Percentiles rank a stretch among this genome's conserved stretches.
Conservation (phyloP, 1,140 invertebrate species). For the Eumaeus atala region DNA sequence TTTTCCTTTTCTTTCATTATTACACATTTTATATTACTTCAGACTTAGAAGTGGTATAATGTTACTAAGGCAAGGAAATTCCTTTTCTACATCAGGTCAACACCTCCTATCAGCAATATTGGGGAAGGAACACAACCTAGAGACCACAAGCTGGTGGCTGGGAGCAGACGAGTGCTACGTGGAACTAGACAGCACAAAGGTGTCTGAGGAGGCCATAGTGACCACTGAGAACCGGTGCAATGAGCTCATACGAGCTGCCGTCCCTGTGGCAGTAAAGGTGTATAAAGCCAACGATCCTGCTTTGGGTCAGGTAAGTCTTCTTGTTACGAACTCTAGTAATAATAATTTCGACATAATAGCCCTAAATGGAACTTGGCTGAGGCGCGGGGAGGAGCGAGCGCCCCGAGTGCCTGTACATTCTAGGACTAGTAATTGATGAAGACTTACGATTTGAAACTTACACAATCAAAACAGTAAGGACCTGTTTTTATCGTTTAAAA, state of each 20-base stretch:
- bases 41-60: too few relatives aligned
- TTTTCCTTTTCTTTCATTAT: too few relatives aligned
- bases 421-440: too few relatives aligned
- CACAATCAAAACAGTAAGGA: too few relatives aligned
- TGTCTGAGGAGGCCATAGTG: slow-evolving; percentile 70
- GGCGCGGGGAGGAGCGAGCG: too few relatives aligned
- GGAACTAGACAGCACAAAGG: slow-evolving; percentile 75
- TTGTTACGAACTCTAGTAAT: too few relatives aligned
- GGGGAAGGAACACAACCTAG: slow-evolving; percentile 79
- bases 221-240: slow-evolving; percentile 80
- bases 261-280: slow-evolving; percentile 78
- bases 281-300: slow-evolving; percentile 77
- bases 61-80: neutral
- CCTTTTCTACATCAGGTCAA: slow-evolving; percentile 76
- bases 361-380: too few relatives aligned
- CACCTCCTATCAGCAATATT: slow-evolving; percentile 88
- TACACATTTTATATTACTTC: too few relatives aligned
- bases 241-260: slow-evolving; percentile 77
- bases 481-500: too few relatives aligned
- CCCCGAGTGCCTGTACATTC: too few relatives aligned
- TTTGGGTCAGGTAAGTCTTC: slow-evolving; percentile 72
- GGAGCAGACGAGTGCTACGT: slow-evolving; percentile 81
- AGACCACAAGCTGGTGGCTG: slow-evolving; percentile 87
- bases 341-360: too few relatives aligned
- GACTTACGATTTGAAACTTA: too few relatives aligned